These are phyloP conservation scores for Zaprionus tsacasi DNA, from an alignment of 1,140 invertebrate species.

Conservation along the genomic window DNA sequence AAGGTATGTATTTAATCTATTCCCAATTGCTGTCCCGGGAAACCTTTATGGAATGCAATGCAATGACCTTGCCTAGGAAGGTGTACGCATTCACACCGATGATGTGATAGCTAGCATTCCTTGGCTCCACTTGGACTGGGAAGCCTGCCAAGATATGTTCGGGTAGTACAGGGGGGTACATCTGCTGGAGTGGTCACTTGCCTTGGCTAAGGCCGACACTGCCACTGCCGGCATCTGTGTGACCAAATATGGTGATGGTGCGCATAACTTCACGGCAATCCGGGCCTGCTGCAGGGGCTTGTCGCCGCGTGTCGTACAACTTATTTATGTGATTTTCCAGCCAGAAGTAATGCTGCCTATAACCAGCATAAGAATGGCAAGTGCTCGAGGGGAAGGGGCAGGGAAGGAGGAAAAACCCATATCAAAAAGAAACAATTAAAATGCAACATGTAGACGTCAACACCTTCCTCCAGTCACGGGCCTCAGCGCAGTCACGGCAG, in stretches of 20 bases:
- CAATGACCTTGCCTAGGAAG: slow-evolving; percentile 25
- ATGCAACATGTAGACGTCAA: slow-evolving; percentile 80
- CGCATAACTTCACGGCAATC: slow-evolving; percentile 76
- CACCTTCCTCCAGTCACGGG: slow-evolving; percentile 62
- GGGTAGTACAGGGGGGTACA: neutral
- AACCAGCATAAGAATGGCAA: neutral
- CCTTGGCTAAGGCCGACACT: slow-evolving; percentile 67
- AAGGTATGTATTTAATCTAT: no score
- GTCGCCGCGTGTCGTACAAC: slow-evolving; percentile 72
- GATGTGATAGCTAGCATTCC: slow-evolving; percentile 22
- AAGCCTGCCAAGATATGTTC: slow-evolving; percentile 15
- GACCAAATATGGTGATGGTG: slow-evolving; percentile 70
- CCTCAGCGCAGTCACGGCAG: slow-evolving; percentile 14
- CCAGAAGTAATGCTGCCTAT: slow-evolving; percentile 15
- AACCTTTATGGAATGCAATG: neutral
- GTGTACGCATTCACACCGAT: slow-evolving; percentile 9
- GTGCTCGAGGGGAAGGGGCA: neutral
- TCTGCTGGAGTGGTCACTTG: slow-evolving; percentile 15
- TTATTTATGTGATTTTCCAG: slow-evolving; percentile 72
- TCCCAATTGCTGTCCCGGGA: neutral
- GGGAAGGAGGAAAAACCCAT: slow-evolving; percentile 37
- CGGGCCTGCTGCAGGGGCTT: no score
- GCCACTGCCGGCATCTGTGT: slow-evolving; percentile 54
- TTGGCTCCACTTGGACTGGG: slow-evolving; percentile 14
- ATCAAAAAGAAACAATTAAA: slow-evolving; percentile 73